Percentiles rank a stretch among this genome's conserved stretches.
phyloP scores from a whole-genome alignment of 2,888 invertebrate species.

The Chalcosyrphus nemorum region DNA sequence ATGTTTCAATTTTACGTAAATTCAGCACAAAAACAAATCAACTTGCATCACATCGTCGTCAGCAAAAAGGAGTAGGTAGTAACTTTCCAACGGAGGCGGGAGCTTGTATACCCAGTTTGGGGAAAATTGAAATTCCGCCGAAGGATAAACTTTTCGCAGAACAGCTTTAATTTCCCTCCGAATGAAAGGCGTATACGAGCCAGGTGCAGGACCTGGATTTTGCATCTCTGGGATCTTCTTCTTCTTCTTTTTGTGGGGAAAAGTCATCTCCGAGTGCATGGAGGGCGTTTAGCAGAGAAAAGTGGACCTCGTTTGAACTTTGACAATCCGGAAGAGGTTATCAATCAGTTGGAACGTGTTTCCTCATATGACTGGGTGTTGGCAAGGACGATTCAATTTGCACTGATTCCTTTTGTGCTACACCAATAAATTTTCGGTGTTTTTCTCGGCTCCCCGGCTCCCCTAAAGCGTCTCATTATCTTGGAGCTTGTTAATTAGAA shows the following conservation, averaged over 20 bases:
- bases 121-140: conserved; percentile 34
- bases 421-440: neutral
- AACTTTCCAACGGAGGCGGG: conserved; percentile 1
- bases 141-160: conserved; percentile 52
- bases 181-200: conserved; percentile 26
- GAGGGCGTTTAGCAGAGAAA: conserved; percentile 22
- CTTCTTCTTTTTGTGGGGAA: too few species aligned
- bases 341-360: conserved; percentile 53
- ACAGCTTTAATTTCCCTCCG: conserved; percentile 36
- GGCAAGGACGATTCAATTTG: conserved; percentile 5
- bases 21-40: conserved; percentile 66
- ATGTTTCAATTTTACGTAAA: conserved; percentile 67
- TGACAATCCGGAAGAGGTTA: conserved; percentile 25
- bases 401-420: neutral
- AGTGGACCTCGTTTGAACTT: conserved; percentile 63
- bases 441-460: neutral
- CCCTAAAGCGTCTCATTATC: conserved; percentile 53
- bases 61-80: neutral
- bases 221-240: conserved; percentile 8
- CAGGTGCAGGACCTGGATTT: conserved; percentile 12
- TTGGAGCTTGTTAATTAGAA: conserved; percentile 67
- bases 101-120: conserved; percentile 19
- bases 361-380: too few species aligned
- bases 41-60: conserved; percentile 49
- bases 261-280: conserved; percentile 41